phyloP scores from a whole-genome alignment of 2,113 vertebrate species.

The Cepphus grylle region DNA sequence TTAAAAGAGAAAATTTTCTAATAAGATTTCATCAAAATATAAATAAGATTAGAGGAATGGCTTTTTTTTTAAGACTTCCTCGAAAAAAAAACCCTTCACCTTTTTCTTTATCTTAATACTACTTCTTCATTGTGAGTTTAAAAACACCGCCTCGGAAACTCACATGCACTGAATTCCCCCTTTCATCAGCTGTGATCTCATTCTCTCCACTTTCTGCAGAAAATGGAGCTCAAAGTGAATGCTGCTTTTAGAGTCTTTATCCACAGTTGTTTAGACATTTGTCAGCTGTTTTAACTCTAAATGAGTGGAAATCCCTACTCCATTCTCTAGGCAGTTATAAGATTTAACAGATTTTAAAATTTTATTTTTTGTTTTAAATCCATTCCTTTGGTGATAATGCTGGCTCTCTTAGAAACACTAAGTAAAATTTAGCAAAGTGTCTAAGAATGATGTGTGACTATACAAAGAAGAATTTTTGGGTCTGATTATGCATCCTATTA shows the following conservation, averaged over 20 bases:
- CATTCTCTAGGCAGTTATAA: background rate
- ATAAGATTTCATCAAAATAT: background rate
- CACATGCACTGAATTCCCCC: rapidly evolving
- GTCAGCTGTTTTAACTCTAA: background rate
- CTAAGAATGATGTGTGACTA: background rate
- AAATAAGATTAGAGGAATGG: background rate
- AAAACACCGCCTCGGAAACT: background rate
- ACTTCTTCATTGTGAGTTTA: background rate
- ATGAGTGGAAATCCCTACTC: background rate
- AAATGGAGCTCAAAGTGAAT: background rate
- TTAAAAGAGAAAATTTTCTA: background rate
- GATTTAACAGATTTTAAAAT: background rate
- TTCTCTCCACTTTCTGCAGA: background rate
- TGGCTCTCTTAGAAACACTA: background rate
- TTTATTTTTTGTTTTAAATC: background rate
- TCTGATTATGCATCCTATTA: background rate
- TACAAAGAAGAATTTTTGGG: background rate
- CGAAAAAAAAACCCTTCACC: background rate
- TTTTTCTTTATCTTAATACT: background rate
- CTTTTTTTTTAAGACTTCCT: background rate
- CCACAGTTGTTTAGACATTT: background rate
- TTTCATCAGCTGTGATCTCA: background rate
- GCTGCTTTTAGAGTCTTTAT: background rate
- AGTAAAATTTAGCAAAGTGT: background rate
- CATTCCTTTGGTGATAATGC: background rate